Conservation (phyloP, 1,140 invertebrate genomes). For the Drosophila teissieri region DNA sequence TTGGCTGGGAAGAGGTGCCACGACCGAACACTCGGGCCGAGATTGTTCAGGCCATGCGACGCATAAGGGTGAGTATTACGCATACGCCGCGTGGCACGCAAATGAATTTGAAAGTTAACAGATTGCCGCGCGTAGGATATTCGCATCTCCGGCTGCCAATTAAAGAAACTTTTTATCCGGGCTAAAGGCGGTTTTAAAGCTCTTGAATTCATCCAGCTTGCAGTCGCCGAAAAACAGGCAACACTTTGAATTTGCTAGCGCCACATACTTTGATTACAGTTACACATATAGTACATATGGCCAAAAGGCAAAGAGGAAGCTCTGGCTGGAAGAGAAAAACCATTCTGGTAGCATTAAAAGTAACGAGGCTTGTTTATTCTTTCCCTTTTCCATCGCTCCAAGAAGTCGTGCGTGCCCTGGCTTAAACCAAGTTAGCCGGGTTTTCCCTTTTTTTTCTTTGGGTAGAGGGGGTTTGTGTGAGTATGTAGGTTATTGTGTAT, state of each 20-base stretch:
- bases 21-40: conserved; percentile 97
- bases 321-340: conserved; percentile 20
- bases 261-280: conserved; percentile 74
- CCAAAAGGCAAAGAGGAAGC: conserved; percentile 9
- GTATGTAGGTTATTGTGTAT: conserved; percentile 32
- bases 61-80: conserved; percentile 94
- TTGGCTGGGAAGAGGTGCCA: conserved; percentile 98
- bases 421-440: conserved; percentile 62
- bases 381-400: conserved; percentile 20
- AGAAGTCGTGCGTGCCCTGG: conserved; percentile 65
- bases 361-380: conserved; percentile 69
- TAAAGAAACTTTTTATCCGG: conserved; percentile 59
- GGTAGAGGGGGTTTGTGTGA: conserved; percentile 21
- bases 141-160: conserved; percentile 56
- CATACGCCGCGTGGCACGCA: conserved; percentile 47
- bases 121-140: conserved; percentile 19
- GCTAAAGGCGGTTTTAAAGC: conserved; percentile 46
- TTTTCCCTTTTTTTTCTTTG: conserved; percentile 2
- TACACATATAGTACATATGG: conserved; percentile 30
- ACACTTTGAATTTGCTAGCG: conserved; percentile 48
- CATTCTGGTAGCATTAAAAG: conserved; percentile 63
- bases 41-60: conserved; percentile 99
- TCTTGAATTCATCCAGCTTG: conserved; percentile 9
- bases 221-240: conserved; percentile 43
- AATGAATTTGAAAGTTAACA: conserved; percentile 2